A percentile compares a stretch with the other conserved stretches of the same genome.
phyloP scores from a whole-genome alignment of 1,140 invertebrate genomes.

The Nasonia longicornis region DNA sequence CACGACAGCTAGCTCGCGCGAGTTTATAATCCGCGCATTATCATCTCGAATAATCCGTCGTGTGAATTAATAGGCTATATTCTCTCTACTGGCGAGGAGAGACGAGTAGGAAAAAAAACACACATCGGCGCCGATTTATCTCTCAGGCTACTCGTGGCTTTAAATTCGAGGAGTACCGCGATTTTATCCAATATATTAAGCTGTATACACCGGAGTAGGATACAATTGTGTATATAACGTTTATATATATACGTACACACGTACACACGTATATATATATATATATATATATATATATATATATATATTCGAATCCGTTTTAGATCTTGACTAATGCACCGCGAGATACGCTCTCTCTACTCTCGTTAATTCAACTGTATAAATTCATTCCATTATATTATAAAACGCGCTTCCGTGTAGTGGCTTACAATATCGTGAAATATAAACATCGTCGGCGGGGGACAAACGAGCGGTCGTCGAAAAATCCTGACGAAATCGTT shows the following conservation, averaged over 20 bases:
- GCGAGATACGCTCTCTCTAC: not conserved
- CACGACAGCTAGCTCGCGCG: not conserved
- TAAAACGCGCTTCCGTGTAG: not conserved
- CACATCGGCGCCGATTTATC: conserved; percentile 18
- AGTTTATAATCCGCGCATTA: conserved; percentile 39
- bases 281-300: not conserved
- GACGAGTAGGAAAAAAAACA: not conserved
- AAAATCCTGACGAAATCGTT: not conserved
- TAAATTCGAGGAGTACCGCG: conserved; percentile 24
- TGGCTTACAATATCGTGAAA: not conserved
- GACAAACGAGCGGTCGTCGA: not conserved
- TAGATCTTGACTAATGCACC: not conserved
- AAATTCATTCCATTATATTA: not conserved
- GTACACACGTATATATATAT: too few relatives aligned
- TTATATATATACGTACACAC: not conserved
- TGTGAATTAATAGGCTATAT: conserved; percentile 46
- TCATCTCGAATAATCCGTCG: conserved; percentile 42
- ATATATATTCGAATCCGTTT: not conserved
- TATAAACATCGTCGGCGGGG: not conserved
- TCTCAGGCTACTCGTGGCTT: not conserved
- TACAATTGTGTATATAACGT: conserved; percentile 10
- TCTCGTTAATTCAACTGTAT: not conserved
- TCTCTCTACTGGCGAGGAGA: conserved; percentile 24
- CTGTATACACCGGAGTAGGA: not conserved
- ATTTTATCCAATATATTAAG: conserved; percentile 34